phyloP scores from a whole-genome alignment of 2,888 invertebrate species.

The Rambutsinella grinnellia region DNA sequence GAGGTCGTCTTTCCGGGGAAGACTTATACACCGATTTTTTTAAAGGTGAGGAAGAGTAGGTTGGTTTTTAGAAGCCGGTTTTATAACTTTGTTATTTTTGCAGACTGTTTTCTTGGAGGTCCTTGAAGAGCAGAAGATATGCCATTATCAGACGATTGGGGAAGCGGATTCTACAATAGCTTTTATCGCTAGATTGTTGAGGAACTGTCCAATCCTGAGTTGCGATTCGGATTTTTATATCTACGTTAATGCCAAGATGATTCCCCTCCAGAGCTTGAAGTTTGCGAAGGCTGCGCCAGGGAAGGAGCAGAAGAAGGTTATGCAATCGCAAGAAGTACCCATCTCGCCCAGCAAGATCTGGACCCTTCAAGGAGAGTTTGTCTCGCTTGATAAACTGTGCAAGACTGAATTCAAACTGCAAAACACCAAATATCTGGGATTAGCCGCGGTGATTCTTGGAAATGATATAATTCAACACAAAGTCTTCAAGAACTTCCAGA shows the following conservation, averaged over 20 bases:
- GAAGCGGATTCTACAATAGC: conserved; percentile 94
- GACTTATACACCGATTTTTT: conserved; percentile 50
- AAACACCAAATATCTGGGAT: conserved; percentile 78
- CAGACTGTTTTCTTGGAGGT: conserved; percentile 82
- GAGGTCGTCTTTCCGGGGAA: conserved; percentile 36
- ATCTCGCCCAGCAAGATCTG: conserved; percentile 16
- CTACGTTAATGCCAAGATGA: conserved; percentile 80
- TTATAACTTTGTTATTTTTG: conserved; percentile 71
- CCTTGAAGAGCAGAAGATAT: conserved; percentile 76
- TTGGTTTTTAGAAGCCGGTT: neutral
- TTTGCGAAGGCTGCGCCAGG: conserved; percentile 11
- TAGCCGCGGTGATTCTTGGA: conserved; percentile 86
- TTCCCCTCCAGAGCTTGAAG: conserved; percentile 74
- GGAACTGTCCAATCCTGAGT: conserved; percentile 87
- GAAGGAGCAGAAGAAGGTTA: neutral
- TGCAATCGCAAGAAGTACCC: neutral
- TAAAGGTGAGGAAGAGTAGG: conserved; percentile 38
- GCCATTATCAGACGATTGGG: conserved; percentile 81
- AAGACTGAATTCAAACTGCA: conserved; percentile 54
- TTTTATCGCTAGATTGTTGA: conserved; percentile 79
- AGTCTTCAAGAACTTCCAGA: conserved; percentile 79
- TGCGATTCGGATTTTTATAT: conserved; percentile 96
- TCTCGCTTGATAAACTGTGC: conserved; percentile 45
- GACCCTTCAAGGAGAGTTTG: conserved; percentile 39
- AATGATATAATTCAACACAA: conserved; percentile 86